A percentile compares a stretch with the other conserved stretches of the same genome.
These are phyloP conservation scores for Limnephilus marmoratus DNA, from an alignment of 2,888 invertebrate genomes.

Conservation along the genomic window DNA sequence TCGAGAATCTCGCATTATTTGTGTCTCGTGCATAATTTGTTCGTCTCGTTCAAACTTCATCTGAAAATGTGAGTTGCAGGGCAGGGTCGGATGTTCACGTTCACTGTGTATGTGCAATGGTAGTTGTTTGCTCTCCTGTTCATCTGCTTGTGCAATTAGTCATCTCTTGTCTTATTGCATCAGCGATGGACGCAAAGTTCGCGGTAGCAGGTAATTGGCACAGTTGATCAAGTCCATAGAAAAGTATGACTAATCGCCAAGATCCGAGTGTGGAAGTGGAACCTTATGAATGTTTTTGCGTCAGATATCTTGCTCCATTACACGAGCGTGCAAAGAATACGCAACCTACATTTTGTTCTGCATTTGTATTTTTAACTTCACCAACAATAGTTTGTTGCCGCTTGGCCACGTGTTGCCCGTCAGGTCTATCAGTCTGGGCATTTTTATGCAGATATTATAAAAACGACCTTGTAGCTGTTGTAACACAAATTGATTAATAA, in stretches of 20 bases:
- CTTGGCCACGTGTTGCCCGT: background rate
- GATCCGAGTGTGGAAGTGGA: background rate
- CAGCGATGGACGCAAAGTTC: background rate
- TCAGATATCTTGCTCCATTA: background rate
- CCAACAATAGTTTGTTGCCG: background rate
- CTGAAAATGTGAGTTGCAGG: background rate
- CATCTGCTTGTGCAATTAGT: background rate
- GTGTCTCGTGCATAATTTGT: slow-evolving; percentile 7
- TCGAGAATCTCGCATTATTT: background rate
- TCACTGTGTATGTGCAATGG: background rate
- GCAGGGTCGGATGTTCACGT: background rate
- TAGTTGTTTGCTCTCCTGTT: background rate
- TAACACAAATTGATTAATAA: too few species aligned
- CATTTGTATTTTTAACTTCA: background rate
- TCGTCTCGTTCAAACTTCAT: background rate
- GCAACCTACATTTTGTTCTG: background rate
- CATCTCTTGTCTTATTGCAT: background rate
- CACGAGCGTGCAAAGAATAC: background rate
- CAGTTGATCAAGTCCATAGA: background rate
- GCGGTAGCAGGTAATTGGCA: background rate
- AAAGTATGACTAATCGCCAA: background rate
- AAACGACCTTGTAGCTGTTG: background rate
- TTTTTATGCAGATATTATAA: background rate
- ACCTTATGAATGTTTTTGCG: background rate
- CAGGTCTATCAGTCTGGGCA: background rate